These are phyloP conservation scores for Cariama cristata DNA, from an alignment of 2,113 vertebrate genomes.

Conservation along the genomic window DNA sequence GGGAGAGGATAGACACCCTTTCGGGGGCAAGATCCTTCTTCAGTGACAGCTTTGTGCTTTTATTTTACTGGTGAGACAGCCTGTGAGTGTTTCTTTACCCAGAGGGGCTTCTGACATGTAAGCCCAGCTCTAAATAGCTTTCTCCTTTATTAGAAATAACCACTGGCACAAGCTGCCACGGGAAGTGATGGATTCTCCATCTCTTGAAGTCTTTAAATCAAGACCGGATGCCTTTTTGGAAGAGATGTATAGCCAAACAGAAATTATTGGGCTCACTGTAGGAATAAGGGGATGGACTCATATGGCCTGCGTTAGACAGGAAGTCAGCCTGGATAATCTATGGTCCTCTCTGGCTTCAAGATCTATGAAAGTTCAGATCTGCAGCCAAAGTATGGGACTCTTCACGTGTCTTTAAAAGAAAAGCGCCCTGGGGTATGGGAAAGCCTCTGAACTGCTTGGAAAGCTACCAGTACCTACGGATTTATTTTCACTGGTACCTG, in stretches of 20 bases:
- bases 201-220: conserved; percentile 58
- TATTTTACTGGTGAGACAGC: not conserved
- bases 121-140: conserved; percentile 22
- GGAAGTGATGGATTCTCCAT: conserved; percentile 65
- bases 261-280: not conserved
- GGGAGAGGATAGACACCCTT: not conserved
- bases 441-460: not conserved
- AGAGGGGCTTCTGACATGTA: not conserved
- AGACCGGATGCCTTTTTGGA: conserved; percentile 41
- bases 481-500: not conserved
- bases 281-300: conserved; percentile 22
- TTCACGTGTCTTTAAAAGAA: not conserved
- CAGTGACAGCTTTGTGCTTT: not conserved
- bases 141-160: conserved; percentile 38
- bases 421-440: not conserved
- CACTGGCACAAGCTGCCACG: conserved; percentile 45
- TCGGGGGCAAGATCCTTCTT: not conserved
- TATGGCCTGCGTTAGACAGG: conserved; percentile 47
- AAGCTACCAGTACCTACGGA: not conserved
- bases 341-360: conserved; percentile 10
- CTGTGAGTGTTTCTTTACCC: not conserved
- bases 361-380: conserved; percentile 46
- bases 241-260: not conserved
- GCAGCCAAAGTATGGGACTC: conserved; percentile 33
- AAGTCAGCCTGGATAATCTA: conserved; percentile 63